These are phyloP conservation scores for Dasypus novemcinctus DNA, from an alignment of 2,113 vertebrate species.

Conservation along the genomic window DNA sequence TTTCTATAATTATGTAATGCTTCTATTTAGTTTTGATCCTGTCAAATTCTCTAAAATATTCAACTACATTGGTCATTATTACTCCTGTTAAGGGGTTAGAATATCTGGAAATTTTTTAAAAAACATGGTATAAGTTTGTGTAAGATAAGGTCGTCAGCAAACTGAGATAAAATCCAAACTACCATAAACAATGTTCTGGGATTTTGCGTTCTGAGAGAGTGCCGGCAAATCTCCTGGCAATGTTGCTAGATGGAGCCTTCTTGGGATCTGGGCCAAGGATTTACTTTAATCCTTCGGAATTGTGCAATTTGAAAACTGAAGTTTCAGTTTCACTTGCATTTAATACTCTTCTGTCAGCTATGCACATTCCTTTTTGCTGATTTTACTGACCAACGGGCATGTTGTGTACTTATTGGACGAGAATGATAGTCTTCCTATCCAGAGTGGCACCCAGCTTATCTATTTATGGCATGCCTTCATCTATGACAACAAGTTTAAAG, in stretches of 20 bases:
- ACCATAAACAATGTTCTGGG: not conserved
- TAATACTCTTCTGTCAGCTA: not conserved
- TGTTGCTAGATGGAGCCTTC: slow-evolving; percentile 3
- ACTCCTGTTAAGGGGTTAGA: not conserved
- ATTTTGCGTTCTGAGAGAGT: not conserved
- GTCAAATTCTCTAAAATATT: slow-evolving; percentile 30
- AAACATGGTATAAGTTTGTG: not conserved
- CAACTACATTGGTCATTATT: not conserved
- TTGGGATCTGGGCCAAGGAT: slow-evolving; percentile 34
- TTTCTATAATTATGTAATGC: slow-evolving; percentile 19
- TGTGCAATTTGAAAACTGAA: slow-evolving; percentile 17
- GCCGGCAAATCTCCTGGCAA: not conserved
- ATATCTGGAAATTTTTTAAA: not conserved
- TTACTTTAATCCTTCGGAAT: slow-evolving; percentile 55
- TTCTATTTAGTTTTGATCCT: not conserved
- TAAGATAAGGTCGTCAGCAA: not conserved
- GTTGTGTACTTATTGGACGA: not conserved
- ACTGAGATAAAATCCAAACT: slow-evolving; percentile 40
- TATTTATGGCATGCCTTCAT: not conserved
- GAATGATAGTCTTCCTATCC: not conserved
- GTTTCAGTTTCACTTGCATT: slow-evolving; percentile 24
- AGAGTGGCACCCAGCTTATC: not conserved
- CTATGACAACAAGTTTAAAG: not conserved
- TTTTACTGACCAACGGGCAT: slow-evolving; percentile 14
- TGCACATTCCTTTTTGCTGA: not conserved